Base-by-base conservation (phyloP, 2,113 vertebrate species). In the Lethenteron camtschaticum region DNA sequence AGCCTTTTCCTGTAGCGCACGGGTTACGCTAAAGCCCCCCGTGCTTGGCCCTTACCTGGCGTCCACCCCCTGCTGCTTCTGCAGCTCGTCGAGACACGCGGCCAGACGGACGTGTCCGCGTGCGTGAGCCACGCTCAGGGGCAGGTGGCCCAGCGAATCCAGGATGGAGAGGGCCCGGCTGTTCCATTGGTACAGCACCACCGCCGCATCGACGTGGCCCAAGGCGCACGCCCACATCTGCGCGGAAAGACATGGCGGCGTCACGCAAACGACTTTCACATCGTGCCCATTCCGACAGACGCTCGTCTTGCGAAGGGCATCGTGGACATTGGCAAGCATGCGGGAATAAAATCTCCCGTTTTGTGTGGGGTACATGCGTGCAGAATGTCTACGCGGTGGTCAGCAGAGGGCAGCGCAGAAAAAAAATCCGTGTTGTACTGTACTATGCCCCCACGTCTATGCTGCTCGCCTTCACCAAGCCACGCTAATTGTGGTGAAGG, bases 211-310 rank as follows among this genome's bases (percentile, higher is more conserved):
- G 73, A 84, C 78, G 78, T 89, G 88, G 10, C 87, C 87, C 20
- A 90, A 77, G 9, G 88, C 88, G 57, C 88, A 91, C 2, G 87
- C 87, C 87, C 88, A 91, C 88, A 91, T 86, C 84, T 85, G 70
- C 3, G 24, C 24, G 5, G 63, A 8, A 9, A 11, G 13, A 8
- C 10, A 3, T 55, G 10, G 57, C 13, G 5, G 60, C 60, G 60
- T 16, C 60, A 66, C 5, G 41, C 41, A 41, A 41, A 41, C 41
- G 41, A 41, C 41, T 41, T 5, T 41, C 41, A 41, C 41, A 41
- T 41, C 41, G 41, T 41, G 41, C 41, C 41, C 41, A 41, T 41
- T 41, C 41, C 41, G 41, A 41, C 41, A 41, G 5, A 41, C 41
- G 5, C 41, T 41, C 41, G 41, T 41, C 41, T 4, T 41, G 41